Evolutionary conservation across 2,113 vertebrate genomes (phyloP).

Genomic region (Pongo pygmaeus): DNA sequence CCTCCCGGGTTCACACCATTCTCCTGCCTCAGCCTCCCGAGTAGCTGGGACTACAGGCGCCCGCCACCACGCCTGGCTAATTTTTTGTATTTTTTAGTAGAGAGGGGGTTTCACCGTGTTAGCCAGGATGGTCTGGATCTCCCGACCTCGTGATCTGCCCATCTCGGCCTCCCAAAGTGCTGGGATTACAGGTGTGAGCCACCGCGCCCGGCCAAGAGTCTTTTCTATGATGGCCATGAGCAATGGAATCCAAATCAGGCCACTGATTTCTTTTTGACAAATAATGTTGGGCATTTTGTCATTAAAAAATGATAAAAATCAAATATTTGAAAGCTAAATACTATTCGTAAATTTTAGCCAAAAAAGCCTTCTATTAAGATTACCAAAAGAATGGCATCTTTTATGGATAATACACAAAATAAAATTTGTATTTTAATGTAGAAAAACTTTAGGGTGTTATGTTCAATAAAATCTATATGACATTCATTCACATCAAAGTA

Average conservation of each 20-base stretch:
- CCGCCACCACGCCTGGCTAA: no score
- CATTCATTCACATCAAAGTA: background rate
- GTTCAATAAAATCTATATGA: background rate
- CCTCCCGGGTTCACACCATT: no score
- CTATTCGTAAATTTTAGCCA: background rate
- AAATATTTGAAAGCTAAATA: conserved; percentile 14
- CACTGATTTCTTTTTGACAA: background rate
- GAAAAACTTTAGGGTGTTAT: background rate
- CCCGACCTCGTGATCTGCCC: no score
- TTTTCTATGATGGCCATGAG: background rate
- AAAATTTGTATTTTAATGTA: conserved; percentile 14
- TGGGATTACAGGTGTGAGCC: no score
- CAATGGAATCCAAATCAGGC: background rate
- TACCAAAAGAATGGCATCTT: background rate
- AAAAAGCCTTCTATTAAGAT: conserved; percentile 24
- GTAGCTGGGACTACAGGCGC: no score
- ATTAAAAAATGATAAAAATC: background rate
- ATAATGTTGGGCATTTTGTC: background rate
- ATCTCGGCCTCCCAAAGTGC: no score
- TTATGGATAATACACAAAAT: conserved; percentile 3
- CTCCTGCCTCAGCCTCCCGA: no score
- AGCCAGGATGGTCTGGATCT: no score
- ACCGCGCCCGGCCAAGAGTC: rapidly evolving
- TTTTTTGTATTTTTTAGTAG: no score
- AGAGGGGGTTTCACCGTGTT: no score